These are phyloP conservation scores for Scolopax bukidnonensis DNA, from an alignment of 2,797 vertebrate species.

Conservation along the genomic window DNA sequence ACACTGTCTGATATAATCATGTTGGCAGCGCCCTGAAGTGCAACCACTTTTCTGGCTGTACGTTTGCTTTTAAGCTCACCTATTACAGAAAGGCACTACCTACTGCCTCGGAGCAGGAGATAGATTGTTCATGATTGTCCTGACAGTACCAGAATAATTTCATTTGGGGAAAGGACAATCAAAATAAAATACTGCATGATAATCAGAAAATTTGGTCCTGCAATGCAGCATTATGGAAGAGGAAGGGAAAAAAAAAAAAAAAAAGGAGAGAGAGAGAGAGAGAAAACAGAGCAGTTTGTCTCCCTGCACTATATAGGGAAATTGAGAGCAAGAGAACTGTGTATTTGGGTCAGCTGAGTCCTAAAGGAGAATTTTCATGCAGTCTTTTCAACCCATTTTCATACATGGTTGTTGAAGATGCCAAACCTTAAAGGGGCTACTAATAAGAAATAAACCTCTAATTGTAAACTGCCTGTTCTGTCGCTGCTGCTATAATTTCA, in stretches of 20 bases:
- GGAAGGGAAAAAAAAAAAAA: not conserved
- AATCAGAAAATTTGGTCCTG: slow-evolving; percentile 63
- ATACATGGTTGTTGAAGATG: not conserved
- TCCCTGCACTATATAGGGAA: slow-evolving; percentile 19
- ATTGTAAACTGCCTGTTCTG: not conserved
- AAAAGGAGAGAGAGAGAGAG: not conserved
- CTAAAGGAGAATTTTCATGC: slow-evolving; percentile 66
- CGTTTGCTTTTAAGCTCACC: not conserved
- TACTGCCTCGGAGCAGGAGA: not conserved
- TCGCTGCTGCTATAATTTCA: not conserved
- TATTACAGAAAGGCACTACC: not conserved
- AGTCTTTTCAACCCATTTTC: slow-evolving; percentile 61
- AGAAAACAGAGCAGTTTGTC: slow-evolving; percentile 35
- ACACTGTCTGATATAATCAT: not conserved
- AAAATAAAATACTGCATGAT: slow-evolving; percentile 38
- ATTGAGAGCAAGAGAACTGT: slow-evolving; percentile 59
- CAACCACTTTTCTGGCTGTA: not conserved
- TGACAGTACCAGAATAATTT: not conserved
- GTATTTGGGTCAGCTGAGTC: slow-evolving; percentile 73
- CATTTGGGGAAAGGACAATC: not conserved
- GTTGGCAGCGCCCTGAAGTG: slow-evolving; percentile 30
- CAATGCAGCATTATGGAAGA: slow-evolving; percentile 61
- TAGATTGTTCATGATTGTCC: not conserved
- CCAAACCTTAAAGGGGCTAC: slow-evolving; percentile 31
- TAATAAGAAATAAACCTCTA: not conserved